Conservation (phyloP, 1,140 invertebrate genomes). For the Nymphalis io region DNA sequence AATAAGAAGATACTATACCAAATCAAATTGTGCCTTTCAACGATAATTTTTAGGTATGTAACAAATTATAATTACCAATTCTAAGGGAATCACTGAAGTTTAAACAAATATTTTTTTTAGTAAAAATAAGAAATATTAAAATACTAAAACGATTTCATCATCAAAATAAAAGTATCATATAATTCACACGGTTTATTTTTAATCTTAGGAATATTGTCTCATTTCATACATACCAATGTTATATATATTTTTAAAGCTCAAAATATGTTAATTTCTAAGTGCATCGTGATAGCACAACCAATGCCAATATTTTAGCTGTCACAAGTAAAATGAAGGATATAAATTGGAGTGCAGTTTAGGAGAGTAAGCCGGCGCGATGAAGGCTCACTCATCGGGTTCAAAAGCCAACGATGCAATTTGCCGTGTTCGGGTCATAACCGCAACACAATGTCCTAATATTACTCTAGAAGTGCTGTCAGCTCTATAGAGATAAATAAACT, state of each 20-base stretch:
- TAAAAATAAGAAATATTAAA: no score
- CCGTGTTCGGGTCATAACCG: slow-evolving; percentile 32
- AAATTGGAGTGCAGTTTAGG: slow-evolving; percentile 25
- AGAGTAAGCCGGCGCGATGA: slow-evolving; percentile 44
- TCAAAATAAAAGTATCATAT: no score
- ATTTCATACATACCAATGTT: not conserved
- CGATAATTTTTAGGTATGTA: no score
- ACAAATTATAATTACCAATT: no score
- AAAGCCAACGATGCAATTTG: slow-evolving; percentile 66
- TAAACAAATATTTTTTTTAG: no score
- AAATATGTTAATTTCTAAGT: slow-evolving; percentile 5
- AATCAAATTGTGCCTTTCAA: no score
- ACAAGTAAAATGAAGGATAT: slow-evolving; percentile 26
- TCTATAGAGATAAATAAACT: not conserved
- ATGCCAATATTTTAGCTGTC: slow-evolving; percentile 30
- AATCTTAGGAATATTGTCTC: not conserved
- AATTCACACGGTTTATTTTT: no score
- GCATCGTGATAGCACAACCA: slow-evolving; percentile 1
- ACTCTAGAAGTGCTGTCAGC: not conserved
- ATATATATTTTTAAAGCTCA: not conserved
- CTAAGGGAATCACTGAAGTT: no score
- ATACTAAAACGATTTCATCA: no score
- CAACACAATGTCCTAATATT: slow-evolving; percentile 7
- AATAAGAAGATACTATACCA: not conserved
- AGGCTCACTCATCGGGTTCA: slow-evolving; percentile 75